These are phyloP conservation scores for Macrotus californicus DNA, from an alignment of 2,113 vertebrate genomes.

Conservation along the genomic window DNA sequence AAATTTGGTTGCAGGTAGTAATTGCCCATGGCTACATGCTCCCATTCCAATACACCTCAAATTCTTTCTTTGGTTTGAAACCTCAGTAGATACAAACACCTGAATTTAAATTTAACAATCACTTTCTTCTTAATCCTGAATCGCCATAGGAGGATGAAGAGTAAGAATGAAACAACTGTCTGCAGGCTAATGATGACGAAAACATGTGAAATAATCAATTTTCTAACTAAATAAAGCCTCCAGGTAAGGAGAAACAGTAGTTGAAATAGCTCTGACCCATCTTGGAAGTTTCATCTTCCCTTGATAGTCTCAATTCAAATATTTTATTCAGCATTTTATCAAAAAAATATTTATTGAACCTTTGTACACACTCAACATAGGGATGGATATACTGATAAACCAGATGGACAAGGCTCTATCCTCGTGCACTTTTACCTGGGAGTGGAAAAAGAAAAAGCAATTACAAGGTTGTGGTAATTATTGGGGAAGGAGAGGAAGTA, in stretches of 20 bases:
- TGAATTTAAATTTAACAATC: constrained; percentile 11
- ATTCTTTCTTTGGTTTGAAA: not conserved
- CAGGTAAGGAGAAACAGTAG: not conserved
- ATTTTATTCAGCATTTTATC: not conserved
- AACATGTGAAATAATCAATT: not conserved
- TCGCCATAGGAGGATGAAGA: not conserved
- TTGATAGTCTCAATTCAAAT: not conserved
- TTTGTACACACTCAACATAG: not conserved
- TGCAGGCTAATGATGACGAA: not conserved
- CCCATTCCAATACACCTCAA: not conserved
- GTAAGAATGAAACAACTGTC: not conserved
- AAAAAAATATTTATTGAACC: not conserved
- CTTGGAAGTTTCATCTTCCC: not conserved
- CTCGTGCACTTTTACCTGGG: not conserved
- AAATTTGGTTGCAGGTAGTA: constrained; percentile 25
- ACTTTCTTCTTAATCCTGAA: not conserved
- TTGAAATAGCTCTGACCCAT: not conserved
- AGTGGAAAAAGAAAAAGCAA: not conserved
- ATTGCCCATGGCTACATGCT: not conserved
- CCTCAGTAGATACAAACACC: not conserved
- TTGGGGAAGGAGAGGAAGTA: not conserved
- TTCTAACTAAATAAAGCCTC: not conserved
- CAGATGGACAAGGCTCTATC: not conserved
- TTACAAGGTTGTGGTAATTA: not conserved
- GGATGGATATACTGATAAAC: not conserved